Conservation (phyloP, 2,888 invertebrate species). For the Notodonta ziczac region DNA sequence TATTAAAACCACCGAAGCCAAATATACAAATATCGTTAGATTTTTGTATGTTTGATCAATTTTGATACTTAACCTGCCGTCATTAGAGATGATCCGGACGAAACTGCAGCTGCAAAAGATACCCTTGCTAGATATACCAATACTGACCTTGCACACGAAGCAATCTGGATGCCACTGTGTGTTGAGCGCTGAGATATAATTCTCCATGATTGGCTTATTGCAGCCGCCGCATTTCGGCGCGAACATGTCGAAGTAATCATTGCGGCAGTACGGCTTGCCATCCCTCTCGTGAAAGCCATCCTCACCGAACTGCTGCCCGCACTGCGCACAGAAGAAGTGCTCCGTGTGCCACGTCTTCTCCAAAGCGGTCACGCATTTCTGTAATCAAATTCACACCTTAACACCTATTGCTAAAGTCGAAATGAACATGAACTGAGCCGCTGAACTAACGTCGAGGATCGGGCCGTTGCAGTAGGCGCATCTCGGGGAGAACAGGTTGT, state of each 20-base stretch:
- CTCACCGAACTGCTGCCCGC: constrained; percentile 98
- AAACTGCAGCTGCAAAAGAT: constrained; percentile 9
- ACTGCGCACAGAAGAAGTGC: constrained; percentile 99
- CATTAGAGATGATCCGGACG: constrained; percentile 6
- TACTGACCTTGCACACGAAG: constrained; percentile 98
- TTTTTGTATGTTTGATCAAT: constrained; percentile 36
- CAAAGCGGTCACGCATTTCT: constrained; percentile 99
- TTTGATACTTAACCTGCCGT: constrained; percentile 71
- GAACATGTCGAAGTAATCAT: constrained; percentile 98
- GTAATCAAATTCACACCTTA: constrained; percentile 61
- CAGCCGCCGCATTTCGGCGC: constrained; percentile 99
- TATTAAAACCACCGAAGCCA: constrained; percentile 39
- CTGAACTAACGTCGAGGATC: constrained; percentile 95
- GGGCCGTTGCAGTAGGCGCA: constrained; percentile 99
- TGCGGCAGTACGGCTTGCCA: constrained; percentile 97
- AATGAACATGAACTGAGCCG: constrained; percentile 6
- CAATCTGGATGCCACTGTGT: constrained; percentile 99
- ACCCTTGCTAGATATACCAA: constrained; percentile 24
- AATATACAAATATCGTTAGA: constrained; percentile 33
- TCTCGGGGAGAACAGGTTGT: constrained; percentile 98
- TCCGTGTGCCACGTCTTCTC: constrained; percentile 99
- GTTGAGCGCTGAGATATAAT: constrained; percentile 98
- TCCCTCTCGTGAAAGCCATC: constrained; percentile 99
- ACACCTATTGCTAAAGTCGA: constrained; percentile 21
- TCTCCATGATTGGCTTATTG: constrained; percentile 97